phyloP scores from a whole-genome alignment of 1,140 invertebrate species.

The Apocrypta bakeri region DNA sequence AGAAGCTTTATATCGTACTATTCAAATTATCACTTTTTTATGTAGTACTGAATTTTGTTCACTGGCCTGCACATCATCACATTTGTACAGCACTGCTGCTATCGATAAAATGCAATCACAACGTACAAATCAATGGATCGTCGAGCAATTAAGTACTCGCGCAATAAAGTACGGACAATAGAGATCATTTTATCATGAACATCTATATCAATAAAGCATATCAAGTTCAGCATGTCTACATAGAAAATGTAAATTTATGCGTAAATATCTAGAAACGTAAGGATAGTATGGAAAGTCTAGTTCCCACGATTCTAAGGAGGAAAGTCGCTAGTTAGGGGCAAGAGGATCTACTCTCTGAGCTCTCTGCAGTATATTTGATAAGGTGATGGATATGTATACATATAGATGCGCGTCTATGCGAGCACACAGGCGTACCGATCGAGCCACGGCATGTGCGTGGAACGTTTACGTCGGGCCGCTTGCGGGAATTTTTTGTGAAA shows the following conservation, averaged over 20 bases:
- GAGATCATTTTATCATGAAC: slow-evolving; percentile 7
- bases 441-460: neutral
- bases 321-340: neutral
- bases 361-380: slow-evolving; percentile 64
- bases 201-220: neutral
- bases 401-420: neutral
- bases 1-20: too few species aligned
- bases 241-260: too few species aligned
- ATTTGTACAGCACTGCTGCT: too few species aligned
- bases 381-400: slow-evolving; percentile 55
- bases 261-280: neutral
- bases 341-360: neutral
- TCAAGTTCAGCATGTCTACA: too few species aligned
- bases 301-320: slow-evolving; percentile 37
- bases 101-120: too few species aligned
- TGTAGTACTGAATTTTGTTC: too few species aligned
- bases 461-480: neutral
- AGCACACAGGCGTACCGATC: neutral
- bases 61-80: too few species aligned
- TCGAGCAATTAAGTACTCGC: neutral
- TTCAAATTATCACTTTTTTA: too few species aligned
- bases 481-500: slow-evolving; percentile 66
- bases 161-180: neutral
- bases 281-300: neutral
- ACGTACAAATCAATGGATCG: too few species aligned